Evolutionary conservation across 2,797 vertebrate species (phyloP).

Genomic region (Rhinogobio ventralis): DNA sequence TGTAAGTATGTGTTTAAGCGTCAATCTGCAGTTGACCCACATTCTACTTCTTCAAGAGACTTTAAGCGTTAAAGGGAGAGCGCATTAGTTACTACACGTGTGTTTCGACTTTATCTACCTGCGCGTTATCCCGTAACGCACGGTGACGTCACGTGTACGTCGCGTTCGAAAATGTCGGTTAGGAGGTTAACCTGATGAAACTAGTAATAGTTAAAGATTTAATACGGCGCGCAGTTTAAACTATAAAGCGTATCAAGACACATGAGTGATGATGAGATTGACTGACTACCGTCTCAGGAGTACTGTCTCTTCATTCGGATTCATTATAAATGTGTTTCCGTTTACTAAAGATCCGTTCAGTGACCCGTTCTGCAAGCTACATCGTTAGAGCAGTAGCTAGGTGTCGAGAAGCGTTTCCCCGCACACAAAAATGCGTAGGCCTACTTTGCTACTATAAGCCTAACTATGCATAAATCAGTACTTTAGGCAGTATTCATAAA

Average conservation of each 20-base stretch:
- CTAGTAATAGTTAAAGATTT: background rate
- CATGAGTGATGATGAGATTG: background rate
- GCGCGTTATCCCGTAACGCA: background rate
- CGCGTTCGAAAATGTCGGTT: background rate
- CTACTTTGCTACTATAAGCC: background rate
- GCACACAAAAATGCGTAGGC: too few species aligned
- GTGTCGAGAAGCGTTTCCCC: background rate
- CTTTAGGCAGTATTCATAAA: background rate
- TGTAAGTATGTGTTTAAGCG: conserved; percentile 61
- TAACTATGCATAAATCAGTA: background rate
- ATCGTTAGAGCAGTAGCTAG: background rate
- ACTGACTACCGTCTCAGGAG: background rate
- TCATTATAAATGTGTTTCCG: background rate
- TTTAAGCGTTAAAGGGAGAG: conserved; percentile 64
- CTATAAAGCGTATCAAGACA: background rate
- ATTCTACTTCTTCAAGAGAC: conserved; percentile 74
- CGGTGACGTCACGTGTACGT: conserved; percentile 8
- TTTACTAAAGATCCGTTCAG: background rate
- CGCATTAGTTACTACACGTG: background rate
- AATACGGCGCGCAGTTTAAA: background rate
- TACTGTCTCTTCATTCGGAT: background rate
- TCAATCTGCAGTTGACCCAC: conserved; percentile 75
- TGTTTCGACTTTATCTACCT: conserved; percentile 4
- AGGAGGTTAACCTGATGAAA: background rate
- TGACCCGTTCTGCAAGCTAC: background rate